Conservation (phyloP, 2,888 invertebrate species). For the Yponomeuta sedellus region DNA sequence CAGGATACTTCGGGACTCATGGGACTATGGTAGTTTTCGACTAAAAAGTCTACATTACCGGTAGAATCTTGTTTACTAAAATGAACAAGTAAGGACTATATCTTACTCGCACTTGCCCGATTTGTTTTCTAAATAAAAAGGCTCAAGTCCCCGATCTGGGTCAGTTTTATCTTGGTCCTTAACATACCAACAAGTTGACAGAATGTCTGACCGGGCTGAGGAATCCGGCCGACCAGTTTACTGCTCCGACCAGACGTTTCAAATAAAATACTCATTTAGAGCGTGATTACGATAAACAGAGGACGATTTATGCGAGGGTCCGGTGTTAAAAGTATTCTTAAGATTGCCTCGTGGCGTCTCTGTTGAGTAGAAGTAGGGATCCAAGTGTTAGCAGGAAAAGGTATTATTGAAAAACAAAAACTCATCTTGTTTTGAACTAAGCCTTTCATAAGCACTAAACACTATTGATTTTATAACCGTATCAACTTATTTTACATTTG, state of each 20-base stretch:
- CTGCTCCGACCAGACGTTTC: conserved; percentile 26
- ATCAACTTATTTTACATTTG: too few relatives aligned
- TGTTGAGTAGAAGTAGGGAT: neutral
- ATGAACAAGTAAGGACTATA: too few relatives aligned
- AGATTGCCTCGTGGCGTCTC: neutral
- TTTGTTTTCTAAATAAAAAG: neutral
- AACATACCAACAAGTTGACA: conserved; percentile 29
- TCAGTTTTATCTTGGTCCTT: conserved; percentile 24
- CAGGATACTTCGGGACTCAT: too few relatives aligned
- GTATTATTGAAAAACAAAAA: too few relatives aligned
- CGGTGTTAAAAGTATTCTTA: neutral
- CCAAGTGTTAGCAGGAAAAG: neutral
- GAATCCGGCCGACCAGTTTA: neutral
- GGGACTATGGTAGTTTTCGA: too few relatives aligned
- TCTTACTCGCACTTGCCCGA: neutral
- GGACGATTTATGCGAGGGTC: conserved; percentile 29
- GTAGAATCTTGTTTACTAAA: too few relatives aligned
- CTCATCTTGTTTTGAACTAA: too few relatives aligned
- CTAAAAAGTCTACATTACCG: too few relatives aligned
- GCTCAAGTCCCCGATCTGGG: neutral
- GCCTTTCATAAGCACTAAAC: too few relatives aligned
- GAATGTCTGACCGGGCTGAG: neutral
- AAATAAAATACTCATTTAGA: conserved; percentile 38
- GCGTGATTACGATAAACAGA: conserved; percentile 34
- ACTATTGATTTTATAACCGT: too few relatives aligned